A percentile compares a stretch with the other conserved stretches of the same genome.
Evolutionary conservation across 2,888 invertebrate genomes (phyloP).

Genomic region (Glyphotaelius pellucidus): DNA sequence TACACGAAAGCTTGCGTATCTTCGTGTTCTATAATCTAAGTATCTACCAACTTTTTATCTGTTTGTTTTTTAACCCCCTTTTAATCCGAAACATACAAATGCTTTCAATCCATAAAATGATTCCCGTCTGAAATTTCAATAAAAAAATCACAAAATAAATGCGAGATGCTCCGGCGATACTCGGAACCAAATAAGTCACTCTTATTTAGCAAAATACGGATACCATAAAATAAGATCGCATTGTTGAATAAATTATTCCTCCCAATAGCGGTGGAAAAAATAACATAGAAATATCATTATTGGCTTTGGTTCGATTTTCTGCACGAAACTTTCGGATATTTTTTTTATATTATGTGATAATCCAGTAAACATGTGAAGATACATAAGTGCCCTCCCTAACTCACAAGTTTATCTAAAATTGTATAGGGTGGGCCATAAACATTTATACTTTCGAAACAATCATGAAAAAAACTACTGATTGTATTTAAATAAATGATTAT

Average conservation of each 20-base stretch:
- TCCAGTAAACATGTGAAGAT: not conserved
- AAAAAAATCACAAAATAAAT: not conserved
- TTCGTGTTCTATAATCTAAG: not conserved
- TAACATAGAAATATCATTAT: not conserved
- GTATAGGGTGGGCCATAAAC: no score
- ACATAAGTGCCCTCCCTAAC: not conserved
- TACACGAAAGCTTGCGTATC: not conserved
- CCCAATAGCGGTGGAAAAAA: not conserved
- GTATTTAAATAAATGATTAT: no score
- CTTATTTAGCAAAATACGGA: not conserved
- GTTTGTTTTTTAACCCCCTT: not conserved
- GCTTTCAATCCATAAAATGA: not conserved
- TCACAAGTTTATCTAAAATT: no score
- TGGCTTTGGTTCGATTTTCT: not conserved
- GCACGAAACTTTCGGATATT: not conserved
- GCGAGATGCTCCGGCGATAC: not conserved
- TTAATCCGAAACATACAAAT: slow-evolving; percentile 27
- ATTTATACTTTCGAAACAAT: no score
- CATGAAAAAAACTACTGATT: no score
- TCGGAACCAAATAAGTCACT: not conserved
- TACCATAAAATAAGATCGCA: not conserved
- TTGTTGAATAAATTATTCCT: not conserved
- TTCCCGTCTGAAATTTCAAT: not conserved
- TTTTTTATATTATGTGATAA: not conserved
- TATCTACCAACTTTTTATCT: not conserved